A percentile compares a stretch with the other conserved stretches of the same genome.
These are phyloP conservation scores for Thereva nobilitata DNA, from an alignment of 2,888 invertebrate species.

Conservation along the genomic window DNA sequence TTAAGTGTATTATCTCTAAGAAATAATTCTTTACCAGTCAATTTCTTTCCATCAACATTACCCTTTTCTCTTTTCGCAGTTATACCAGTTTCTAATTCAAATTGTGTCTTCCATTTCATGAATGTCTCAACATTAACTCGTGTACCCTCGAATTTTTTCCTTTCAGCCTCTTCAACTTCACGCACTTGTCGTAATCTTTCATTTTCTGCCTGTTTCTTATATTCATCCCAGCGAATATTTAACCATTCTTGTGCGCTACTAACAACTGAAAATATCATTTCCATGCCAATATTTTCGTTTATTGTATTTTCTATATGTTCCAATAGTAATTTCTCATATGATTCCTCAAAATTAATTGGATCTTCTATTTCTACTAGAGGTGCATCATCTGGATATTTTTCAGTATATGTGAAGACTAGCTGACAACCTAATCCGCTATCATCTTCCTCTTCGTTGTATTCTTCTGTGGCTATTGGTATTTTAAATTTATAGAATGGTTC, in stretches of 20 bases:
- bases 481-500: constrained; percentile 78
- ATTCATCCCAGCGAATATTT: constrained; percentile 80
- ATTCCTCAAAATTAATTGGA: constrained; percentile 74
- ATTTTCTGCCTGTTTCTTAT: constrained; percentile 73
- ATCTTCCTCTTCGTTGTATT: constrained; percentile 67
- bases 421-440: constrained; percentile 71
- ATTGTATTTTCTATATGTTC: constrained; percentile 66
- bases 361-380: constrained; percentile 80
- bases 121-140: constrained; percentile 95
- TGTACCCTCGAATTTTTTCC: constrained; percentile 94
- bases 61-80: constrained; percentile 72
- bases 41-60: constrained; percentile 75
- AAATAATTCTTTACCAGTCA: constrained; percentile 93
- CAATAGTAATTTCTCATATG: constrained; percentile 67
- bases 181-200: constrained; percentile 67
- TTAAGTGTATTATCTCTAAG: constrained; percentile 89
- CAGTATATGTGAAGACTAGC: constrained; percentile 80
- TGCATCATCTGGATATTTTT: constrained; percentile 87
- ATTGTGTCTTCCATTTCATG: constrained; percentile 88
- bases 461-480: constrained; percentile 82
- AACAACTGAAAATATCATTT: constrained; percentile 95
- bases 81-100: constrained; percentile 87
- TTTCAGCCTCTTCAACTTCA: constrained; percentile 87
- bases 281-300: constrained; percentile 92
- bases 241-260: constrained; percentile 93